Conservation (phyloP, 92 coral and sea anemone genomes). For the Epizoanthus rinbou region DNA sequence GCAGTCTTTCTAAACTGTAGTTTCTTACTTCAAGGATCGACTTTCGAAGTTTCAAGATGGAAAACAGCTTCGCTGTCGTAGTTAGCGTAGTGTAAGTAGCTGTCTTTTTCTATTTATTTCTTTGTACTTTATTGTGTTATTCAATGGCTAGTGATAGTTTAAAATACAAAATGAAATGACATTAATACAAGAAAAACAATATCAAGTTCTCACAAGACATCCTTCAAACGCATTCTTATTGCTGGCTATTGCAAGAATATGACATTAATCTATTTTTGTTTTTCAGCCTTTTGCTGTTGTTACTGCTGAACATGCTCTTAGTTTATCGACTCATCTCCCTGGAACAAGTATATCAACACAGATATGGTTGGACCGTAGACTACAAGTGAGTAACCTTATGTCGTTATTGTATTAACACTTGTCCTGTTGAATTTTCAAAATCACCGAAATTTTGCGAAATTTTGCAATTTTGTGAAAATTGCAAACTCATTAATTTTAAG, state of each 20-base stretch:
- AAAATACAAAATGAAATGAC: no score
- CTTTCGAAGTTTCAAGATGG: constrained; percentile 18
- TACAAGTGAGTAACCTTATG: constrained; percentile 51
- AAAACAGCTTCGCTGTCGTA: constrained; percentile 58
- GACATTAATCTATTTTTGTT: not conserved
- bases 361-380: constrained; percentile 58
- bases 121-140: not conserved
- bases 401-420: not conserved
- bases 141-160: no score
- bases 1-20: not conserved
- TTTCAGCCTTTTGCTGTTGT: constrained; percentile 68
- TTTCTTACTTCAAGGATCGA: constrained; percentile 4
- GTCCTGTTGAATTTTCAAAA: no score
- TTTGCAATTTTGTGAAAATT: no score
- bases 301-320: constrained; percentile 77
- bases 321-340: constrained; percentile 82
- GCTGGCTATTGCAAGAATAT: not conserved
- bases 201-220: no score
- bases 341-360: constrained; percentile 71
- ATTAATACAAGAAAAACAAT: no score
- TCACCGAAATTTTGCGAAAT: no score
- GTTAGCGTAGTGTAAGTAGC: constrained; percentile 72
- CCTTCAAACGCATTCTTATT: no score
- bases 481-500: no score
- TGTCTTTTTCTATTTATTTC: not conserved